These are phyloP conservation scores for Australoheros scitulus DNA, from an alignment of 2,113 vertebrate species.

Conservation along the genomic window DNA sequence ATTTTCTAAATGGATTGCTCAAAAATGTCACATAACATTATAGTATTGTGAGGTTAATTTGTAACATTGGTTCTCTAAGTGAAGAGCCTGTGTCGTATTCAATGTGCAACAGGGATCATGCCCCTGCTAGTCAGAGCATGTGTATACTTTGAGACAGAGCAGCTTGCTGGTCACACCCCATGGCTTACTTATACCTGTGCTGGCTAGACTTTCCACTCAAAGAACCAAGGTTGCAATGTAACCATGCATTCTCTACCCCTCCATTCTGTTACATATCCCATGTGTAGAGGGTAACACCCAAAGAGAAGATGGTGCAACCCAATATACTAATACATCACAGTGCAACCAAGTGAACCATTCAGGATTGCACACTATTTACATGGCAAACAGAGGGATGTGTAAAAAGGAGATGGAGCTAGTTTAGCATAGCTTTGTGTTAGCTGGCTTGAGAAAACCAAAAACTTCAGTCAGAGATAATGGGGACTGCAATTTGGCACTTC, in stretches of 20 bases:
- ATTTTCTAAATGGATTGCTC: too few species aligned
- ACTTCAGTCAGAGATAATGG: not conserved
- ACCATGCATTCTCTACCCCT: not conserved
- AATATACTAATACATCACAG: too few species aligned
- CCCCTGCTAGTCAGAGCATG: too few species aligned
- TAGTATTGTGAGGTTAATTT: not conserved
- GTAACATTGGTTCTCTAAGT: not conserved
- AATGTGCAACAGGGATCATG: too few species aligned
- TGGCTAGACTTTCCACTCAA: not conserved
- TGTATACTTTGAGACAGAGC: too few species aligned
- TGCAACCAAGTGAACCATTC: too few species aligned
- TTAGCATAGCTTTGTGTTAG: not conserved
- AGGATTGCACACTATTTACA: too few species aligned
- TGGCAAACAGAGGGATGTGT: not conserved
- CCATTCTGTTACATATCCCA: not conserved
- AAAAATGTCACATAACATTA: not conserved
- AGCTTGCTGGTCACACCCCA: too few species aligned
- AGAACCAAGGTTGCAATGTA: conserved; percentile 8
- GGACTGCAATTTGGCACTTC: not conserved
- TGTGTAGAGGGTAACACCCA: not conserved
- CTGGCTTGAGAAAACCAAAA: not conserved
- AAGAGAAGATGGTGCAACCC: too few species aligned
- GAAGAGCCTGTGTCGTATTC: not conserved
- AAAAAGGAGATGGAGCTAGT: not conserved
- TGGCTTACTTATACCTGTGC: not conserved